Evolutionary conservation across 2,888 invertebrate species (phyloP), one percentile per base, ranked within the genome.

Genomic region (Tubiluchus corallicola): DNA sequence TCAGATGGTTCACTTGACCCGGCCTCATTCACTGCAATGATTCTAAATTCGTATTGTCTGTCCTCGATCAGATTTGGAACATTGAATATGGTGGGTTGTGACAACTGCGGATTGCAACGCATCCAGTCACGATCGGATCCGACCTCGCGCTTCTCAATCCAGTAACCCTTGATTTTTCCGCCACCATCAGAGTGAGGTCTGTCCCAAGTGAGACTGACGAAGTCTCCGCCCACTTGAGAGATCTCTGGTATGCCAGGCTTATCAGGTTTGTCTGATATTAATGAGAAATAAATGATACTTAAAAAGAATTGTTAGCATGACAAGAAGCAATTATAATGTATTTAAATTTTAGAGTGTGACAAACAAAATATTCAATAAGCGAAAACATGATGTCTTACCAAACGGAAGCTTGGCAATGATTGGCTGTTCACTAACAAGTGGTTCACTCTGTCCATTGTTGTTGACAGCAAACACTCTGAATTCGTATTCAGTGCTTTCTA

Each of bases 401-500:
- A 77, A 83, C 47, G 80, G 80, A 56, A 79, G 74, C 65, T 82
- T 79, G 50, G 96, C 94, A 64, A 82, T 75, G 46, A 96, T 78
- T 9, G 92, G 84, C 64, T 81, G 88, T 19, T 74, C 72, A 3
- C 87, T 87, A 55, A 83, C 82, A 39, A 96, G 69, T 4, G 88
- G 79, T 29, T 85, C 81, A 54, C 94, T 92, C 64, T 82, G 79
- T 16, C 98, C 98, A 50, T 68, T 68, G 50, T 90, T 92, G 64
- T 98, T 98, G 29, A 85, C 87, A 3, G 98, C 98, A 72, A 87
- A 83, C 5, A 98, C 81, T 54, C 96, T 75, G 74, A 98, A 98
- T 59, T 88, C 72, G 60, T 99, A 99, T 68, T 96, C 94, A 60
- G 90, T 87, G 52, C 90, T 84, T 63, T 96, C 92, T 1, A 84